Conservation (phyloP, 2,888 invertebrate genomes). For the Brachynemurus nebulosus region DNA sequence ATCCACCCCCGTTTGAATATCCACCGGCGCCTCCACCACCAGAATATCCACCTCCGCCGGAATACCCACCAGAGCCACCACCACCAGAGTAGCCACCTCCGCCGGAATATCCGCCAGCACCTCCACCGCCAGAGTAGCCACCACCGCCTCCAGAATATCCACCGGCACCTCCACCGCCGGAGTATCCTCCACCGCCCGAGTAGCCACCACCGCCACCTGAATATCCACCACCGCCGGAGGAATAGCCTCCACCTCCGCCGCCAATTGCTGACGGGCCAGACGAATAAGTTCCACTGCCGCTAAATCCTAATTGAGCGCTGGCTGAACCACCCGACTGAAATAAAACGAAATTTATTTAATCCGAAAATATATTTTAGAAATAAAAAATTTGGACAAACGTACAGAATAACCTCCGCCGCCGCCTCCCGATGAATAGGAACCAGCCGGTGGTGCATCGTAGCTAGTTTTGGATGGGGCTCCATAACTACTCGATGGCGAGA, state of each 20-base stretch:
- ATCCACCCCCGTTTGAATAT: conserved; percentile 17
- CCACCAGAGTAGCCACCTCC: conserved; percentile 9
- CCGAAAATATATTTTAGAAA: background rate
- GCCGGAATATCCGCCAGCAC: conserved; percentile 17
- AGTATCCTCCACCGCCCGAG: background rate
- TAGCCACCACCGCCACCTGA: conserved; percentile 8
- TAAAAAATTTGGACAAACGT: background rate
- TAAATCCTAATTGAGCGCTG: conserved; percentile 32
- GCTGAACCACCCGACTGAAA: conserved; percentile 16
- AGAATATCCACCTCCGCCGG: conserved; percentile 19
- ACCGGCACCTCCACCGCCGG: conserved; percentile 9
- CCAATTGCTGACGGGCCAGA: background rate
- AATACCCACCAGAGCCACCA: conserved; percentile 25
- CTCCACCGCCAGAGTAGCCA: conserved; percentile 21
- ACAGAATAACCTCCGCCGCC: conserved; percentile 14
- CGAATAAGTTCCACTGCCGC: conserved; percentile 18
- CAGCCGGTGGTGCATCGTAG: conserved; percentile 15
- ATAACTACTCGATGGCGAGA: conserved; percentile 19
- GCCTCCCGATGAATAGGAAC: conserved; percentile 10
- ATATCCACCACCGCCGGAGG: conserved; percentile 3
- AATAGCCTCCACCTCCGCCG: background rate
- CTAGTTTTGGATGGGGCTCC: conserved; percentile 11
- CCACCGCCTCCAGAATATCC: conserved; percentile 21
- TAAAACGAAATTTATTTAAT: background rate
- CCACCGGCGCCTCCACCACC: conserved; percentile 19